phyloP scores from a whole-genome alignment of 2,888 invertebrate genomes.

The Ophion slaviceki region DNA sequence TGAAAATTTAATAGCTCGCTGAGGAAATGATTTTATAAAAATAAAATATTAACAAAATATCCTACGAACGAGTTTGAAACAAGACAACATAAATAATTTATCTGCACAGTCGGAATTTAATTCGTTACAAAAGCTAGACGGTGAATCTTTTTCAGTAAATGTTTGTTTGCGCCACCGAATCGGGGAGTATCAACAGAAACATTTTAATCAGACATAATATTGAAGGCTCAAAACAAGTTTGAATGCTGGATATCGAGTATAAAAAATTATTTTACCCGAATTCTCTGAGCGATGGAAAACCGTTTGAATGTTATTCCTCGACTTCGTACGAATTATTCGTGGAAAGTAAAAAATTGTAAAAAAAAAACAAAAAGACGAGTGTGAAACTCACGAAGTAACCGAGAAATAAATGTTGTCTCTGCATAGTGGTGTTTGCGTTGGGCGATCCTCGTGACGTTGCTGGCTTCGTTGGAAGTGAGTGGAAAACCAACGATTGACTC shows the following conservation, averaged over 20 bases:
- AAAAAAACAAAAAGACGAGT: background rate
- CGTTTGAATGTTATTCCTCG: background rate
- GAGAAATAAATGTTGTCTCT: conserved; percentile 7
- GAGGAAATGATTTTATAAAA: background rate
- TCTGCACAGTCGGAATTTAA: background rate
- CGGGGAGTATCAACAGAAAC: background rate
- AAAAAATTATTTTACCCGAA: background rate
- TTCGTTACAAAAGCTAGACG: background rate
- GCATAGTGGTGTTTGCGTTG: conserved; percentile 45
- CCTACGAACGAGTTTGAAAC: background rate
- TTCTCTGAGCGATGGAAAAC: background rate
- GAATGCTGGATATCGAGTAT: too few species aligned
- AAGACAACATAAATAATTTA: background rate
- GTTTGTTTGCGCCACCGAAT: background rate
- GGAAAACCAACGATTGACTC: conserved; percentile 56
- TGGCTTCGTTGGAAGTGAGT: conserved; percentile 25
- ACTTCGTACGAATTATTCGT: background rate
- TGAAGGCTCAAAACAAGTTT: background rate
- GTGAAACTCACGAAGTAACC: background rate
- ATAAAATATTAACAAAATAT: background rate
- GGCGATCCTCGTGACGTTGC: conserved; percentile 44
- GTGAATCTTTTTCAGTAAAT: background rate
- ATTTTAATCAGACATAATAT: background rate
- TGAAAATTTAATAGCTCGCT: background rate
- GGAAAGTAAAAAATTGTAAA: background rate